Evolutionary conservation across 2,797 vertebrate species (phyloP).

Genomic region (Hirundo rustica): DNA sequence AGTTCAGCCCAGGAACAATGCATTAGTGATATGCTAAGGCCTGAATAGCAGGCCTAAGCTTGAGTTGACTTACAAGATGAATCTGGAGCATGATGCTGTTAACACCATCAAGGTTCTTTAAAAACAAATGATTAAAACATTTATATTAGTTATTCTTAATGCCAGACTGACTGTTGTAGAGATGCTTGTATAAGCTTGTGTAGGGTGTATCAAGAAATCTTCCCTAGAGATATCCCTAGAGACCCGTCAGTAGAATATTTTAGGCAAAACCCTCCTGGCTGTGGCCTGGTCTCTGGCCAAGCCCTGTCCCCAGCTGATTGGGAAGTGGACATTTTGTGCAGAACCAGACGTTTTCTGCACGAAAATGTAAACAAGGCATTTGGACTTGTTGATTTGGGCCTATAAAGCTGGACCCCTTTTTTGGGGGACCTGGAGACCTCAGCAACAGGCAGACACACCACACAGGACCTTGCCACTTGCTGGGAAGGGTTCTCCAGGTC

Average conservation of each 20-base stretch:
- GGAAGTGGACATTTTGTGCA: neutral
- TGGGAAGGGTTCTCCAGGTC: neutral
- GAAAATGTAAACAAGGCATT: neutral
- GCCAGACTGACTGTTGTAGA: neutral
- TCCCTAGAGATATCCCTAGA: neutral
- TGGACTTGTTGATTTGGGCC: neutral
- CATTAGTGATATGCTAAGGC: neutral
- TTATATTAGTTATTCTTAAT: neutral
- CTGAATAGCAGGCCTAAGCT: neutral
- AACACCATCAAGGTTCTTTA: neutral
- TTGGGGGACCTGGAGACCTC: neutral
- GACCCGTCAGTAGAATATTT: neutral
- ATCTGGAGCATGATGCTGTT: neutral
- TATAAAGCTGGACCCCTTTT: neutral
- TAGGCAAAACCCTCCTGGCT: neutral
- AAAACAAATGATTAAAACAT: neutral
- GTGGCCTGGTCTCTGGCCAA: neutral
- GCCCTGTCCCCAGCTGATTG: neutral
- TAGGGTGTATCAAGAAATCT: neutral
- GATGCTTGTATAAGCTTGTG: neutral
- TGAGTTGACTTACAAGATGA: neutral
- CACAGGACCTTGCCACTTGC: accelerated
- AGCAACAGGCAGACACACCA: accelerated
- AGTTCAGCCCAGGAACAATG: neutral
- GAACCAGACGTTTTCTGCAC: neutral